A percentile compares a stretch with the other conserved stretches of the same genome.
Conservation (phyloP, 1,140 invertebrate genomes). For the Temnothorax longispinosus region DNA sequence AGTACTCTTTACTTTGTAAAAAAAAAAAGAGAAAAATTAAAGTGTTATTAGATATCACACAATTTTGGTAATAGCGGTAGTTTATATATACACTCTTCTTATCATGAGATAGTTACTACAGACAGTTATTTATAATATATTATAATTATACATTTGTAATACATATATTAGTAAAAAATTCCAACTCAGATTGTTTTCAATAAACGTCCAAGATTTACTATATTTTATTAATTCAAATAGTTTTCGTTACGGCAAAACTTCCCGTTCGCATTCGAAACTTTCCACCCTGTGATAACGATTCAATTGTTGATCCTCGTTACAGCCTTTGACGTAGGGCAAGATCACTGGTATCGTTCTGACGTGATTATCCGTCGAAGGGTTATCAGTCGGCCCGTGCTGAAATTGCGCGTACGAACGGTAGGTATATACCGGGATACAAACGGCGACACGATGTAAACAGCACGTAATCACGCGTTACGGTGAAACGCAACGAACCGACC, state of each 20-base stretch:
- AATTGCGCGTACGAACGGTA: slow-evolving; percentile 11
- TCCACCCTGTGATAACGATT: not conserved
- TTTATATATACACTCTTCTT: no score
- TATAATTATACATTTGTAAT: no score
- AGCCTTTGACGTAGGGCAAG: slow-evolving; percentile 15
- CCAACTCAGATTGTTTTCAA: not conserved
- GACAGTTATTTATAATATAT: not conserved
- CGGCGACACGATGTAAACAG: slow-evolving; percentile 49
- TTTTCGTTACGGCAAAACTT: not conserved
- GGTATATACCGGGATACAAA: not conserved
- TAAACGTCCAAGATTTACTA: not conserved
- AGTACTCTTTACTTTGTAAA: not conserved
- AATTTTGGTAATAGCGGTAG: no score
- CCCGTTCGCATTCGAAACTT: not conserved
- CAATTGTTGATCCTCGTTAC: not conserved
- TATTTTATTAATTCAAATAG: not conserved
- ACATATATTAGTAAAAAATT: not conserved
- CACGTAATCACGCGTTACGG: slow-evolving; percentile 50
- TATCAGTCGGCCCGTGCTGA: not conserved
- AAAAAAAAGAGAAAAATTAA: no score
- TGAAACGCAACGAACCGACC: slow-evolving; percentile 49
- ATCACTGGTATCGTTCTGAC: slow-evolving; percentile 20
- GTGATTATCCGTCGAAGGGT: slow-evolving; percentile 33
- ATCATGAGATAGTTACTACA: not conserved
- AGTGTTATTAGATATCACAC: no score